A percentile compares a stretch with the other conserved stretches of the same genome.
These are phyloP conservation scores for Strongylocentrotus purpuratus DNA, from an alignment of 35 echinoderm and acorn worm species.

Conservation along the genomic window DNA sequence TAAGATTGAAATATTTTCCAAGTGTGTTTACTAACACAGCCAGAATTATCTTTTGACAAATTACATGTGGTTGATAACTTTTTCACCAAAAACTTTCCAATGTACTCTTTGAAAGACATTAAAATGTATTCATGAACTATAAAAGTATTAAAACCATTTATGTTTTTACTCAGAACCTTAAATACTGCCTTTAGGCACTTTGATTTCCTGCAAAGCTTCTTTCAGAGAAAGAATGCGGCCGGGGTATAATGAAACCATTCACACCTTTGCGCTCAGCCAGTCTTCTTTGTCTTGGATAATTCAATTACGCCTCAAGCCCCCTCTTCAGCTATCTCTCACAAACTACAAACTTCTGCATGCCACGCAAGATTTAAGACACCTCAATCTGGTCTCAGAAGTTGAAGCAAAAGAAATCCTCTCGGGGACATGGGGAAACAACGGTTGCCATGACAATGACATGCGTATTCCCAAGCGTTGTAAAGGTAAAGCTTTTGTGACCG, in stretches of 20 bases:
- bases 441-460: slow-evolving; percentile 45
- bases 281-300: slow-evolving; percentile 41
- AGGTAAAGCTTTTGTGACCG: slow-evolving; percentile 21
- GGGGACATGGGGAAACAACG: slow-evolving; percentile 47
- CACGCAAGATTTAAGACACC: slow-evolving; percentile 48
- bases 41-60: too few relatives aligned
- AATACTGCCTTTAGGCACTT: neutral
- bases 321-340: slow-evolving; percentile 24
- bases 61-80: too few relatives aligned
- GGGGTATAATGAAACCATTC: neutral
- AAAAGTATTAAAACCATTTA: too few relatives aligned
- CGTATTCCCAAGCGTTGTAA: neutral
- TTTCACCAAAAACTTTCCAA: too few relatives aligned
- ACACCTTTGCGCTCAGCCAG: slow-evolving; percentile 34
- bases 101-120: too few relatives aligned
- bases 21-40: too few relatives aligned
- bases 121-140: too few relatives aligned
- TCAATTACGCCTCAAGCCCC: slow-evolving; percentile 44
- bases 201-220: neutral
- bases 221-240: slow-evolving; percentile 4
- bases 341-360: slow-evolving; percentile 17
- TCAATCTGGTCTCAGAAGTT: neutral
- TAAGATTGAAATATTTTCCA: too few relatives aligned
- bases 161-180: too few relatives aligned
- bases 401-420: slow-evolving; percentile 39